Evolutionary conservation across 2,113 vertebrate species (phyloP).

Genomic region (Cepphus grylle): DNA sequence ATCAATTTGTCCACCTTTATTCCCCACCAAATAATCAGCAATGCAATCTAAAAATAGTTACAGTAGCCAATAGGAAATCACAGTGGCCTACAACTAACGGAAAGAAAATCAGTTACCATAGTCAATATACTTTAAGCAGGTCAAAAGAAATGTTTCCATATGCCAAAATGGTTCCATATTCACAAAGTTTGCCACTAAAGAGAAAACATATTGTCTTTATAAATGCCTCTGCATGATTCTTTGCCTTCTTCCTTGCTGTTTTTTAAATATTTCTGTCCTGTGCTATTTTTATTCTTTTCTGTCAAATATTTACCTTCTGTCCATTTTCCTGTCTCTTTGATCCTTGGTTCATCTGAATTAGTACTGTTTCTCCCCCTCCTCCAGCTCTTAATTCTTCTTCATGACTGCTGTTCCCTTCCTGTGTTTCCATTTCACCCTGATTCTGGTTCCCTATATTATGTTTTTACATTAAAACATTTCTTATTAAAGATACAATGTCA

Average conservation of each 20-base stretch:
- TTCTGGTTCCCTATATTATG: background rate
- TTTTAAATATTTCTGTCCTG: background rate
- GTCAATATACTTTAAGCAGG: constrained; percentile 70
- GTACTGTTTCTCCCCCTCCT: background rate
- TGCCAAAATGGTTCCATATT: constrained; percentile 73
- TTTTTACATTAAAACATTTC: background rate
- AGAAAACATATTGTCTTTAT: constrained; percentile 66
- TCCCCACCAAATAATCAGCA: constrained; percentile 46
- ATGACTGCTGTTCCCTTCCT: background rate
- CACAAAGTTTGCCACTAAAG: constrained; percentile 53
- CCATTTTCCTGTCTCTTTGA: constrained; percentile 14
- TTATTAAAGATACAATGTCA: constrained; percentile 21
- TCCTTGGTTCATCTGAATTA: background rate
- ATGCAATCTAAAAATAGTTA: constrained; percentile 60
- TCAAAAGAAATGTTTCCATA: constrained; percentile 72
- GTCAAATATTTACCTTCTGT: background rate
- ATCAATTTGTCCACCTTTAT: constrained; percentile 29
- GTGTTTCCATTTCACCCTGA: background rate
- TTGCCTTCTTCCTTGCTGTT: background rate
- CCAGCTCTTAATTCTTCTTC: background rate
- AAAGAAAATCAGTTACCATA: constrained; percentile 73
- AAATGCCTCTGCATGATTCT: background rate
- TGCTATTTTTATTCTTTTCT: constrained; percentile 15
- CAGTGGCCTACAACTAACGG: constrained; percentile 46
- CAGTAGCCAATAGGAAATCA: constrained; percentile 71